Percentiles rank a stretch among this genome's conserved stretches.
phyloP scores from a whole-genome alignment of 2,888 invertebrate species.

The Drosophila peninsularis region DNA sequence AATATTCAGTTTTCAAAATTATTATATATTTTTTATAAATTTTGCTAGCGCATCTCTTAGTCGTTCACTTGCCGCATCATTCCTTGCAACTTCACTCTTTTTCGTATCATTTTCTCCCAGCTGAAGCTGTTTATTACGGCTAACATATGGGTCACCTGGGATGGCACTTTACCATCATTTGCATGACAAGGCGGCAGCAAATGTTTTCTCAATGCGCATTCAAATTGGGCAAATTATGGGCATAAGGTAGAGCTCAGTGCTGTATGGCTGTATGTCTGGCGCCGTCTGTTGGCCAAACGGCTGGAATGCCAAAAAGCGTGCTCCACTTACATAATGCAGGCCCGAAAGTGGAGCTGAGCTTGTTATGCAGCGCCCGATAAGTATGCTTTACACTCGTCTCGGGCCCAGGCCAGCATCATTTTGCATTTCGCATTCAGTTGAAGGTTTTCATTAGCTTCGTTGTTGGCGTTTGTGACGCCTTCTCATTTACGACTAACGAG shows the following conservation, averaged over 20 bases:
- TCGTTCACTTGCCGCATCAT: neutral
- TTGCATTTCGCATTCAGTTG: constrained; percentile 44
- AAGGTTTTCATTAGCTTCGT: constrained; percentile 68
- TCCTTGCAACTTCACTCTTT: neutral
- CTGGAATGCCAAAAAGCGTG: constrained; percentile 48
- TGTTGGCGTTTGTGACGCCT: constrained; percentile 37
- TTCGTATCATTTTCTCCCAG: constrained; percentile 1
- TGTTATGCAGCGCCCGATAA: constrained; percentile 47
- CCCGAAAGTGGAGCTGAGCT: constrained; percentile 32
- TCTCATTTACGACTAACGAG: constrained; percentile 64
- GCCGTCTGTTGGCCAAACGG: constrained; percentile 6
- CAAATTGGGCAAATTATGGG: constrained; percentile 67
- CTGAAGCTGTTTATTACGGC: constrained; percentile 63
- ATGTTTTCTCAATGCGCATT: constrained; percentile 66
- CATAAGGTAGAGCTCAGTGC: constrained; percentile 1
- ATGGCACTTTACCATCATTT: constrained; percentile 66
- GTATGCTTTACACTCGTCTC: constrained; percentile 18
- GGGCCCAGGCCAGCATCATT: constrained; percentile 39
- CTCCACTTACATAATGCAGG: constrained; percentile 57
- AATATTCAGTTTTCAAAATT: too few relatives aligned
- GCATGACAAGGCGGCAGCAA: constrained; percentile 59
- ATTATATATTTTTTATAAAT: neutral
- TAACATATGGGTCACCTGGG: constrained; percentile 76
- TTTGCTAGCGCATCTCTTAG: constrained; percentile 13
- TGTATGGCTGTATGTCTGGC: constrained; percentile 15